Evolutionary conservation across 2,888 invertebrate species (phyloP).

Genomic region (Suillia variegata): DNA sequence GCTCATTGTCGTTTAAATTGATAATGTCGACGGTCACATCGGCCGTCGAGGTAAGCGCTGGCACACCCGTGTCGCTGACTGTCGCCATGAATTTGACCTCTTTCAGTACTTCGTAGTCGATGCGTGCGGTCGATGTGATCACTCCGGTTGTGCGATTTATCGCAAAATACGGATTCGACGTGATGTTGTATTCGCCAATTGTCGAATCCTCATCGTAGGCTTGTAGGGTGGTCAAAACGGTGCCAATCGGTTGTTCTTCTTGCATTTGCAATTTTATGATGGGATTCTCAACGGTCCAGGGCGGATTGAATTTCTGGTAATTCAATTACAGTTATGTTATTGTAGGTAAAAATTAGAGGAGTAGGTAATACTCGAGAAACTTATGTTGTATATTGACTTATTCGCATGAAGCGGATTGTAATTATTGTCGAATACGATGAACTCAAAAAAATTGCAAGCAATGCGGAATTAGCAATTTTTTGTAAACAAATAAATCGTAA

Average conservation of each 20-base stretch:
- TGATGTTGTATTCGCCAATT: constrained; percentile 71
- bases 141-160: constrained; percentile 81
- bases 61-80: constrained; percentile 86
- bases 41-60: constrained; percentile 79
- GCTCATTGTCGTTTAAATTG: constrained; percentile 89
- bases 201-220: constrained; percentile 85
- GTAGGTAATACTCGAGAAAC: background rate
- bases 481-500: too few relatives aligned
- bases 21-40: constrained; percentile 76
- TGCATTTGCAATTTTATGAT: constrained; percentile 70
- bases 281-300: constrained; percentile 73
- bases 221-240: constrained; percentile 75
- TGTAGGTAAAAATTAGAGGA: too few relatives aligned
- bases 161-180: constrained; percentile 76
- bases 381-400: too few relatives aligned
- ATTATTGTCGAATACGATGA: too few relatives aligned
- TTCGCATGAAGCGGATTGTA: too few relatives aligned
- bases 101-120: constrained; percentile 84
- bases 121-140: constrained; percentile 74
- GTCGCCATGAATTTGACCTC: constrained; percentile 78
- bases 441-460: too few relatives aligned
- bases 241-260: constrained; percentile 83
- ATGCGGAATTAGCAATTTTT: too few relatives aligned
- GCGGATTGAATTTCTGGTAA: constrained; percentile 70
- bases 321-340: constrained; percentile 17